Conservation (phyloP, 1,140 invertebrate genomes). For the Drosophila setifemur region DNA sequence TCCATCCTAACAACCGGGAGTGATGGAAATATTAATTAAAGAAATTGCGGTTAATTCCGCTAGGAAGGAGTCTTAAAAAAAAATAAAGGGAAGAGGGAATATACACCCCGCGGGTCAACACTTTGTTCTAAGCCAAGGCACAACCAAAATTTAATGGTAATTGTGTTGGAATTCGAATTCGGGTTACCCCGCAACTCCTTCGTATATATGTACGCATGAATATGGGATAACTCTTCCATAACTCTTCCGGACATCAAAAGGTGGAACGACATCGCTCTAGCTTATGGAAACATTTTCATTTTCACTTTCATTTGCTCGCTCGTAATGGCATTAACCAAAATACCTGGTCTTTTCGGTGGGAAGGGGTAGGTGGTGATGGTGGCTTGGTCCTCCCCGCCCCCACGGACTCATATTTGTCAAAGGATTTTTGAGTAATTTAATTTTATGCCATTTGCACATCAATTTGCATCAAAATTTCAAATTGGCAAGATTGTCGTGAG, state of each 20-base stretch:
- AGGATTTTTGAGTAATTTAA: slow-evolving; percentile 73
- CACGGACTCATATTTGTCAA: slow-evolving; percentile 60
- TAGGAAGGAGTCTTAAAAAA: slow-evolving; percentile 41
- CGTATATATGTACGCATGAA: slow-evolving; percentile 24
- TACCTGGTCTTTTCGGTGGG: background rate
- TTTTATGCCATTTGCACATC: slow-evolving; percentile 55
- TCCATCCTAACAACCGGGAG: slow-evolving; percentile 1
- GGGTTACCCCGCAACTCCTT: background rate
- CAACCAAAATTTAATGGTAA: slow-evolving; percentile 51
- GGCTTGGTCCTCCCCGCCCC: background rate
- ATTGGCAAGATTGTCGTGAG: slow-evolving; percentile 1
- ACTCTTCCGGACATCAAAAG: slow-evolving; percentile 45
- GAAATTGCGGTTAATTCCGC: slow-evolving; percentile 82
- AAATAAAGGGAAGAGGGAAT: slow-evolving; percentile 22
- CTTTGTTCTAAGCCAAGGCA: slow-evolving; percentile 32
- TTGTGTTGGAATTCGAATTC: slow-evolving; percentile 27
- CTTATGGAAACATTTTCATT: slow-evolving; percentile 65
- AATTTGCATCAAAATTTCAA: slow-evolving; percentile 51
- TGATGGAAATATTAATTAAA: slow-evolving; percentile 81
- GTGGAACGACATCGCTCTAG: background rate
- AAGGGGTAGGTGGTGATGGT: background rate
- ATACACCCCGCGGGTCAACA: slow-evolving; percentile 38
- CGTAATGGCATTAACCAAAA: slow-evolving; percentile 59
- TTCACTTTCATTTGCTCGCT: slow-evolving; percentile 64
- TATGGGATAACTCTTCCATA: slow-evolving; percentile 1